Evolutionary conservation across 23 tunicate genomes (phyloP), one percentile per base, ranked within the genome.

Genomic region (Styela plicata): DNA sequence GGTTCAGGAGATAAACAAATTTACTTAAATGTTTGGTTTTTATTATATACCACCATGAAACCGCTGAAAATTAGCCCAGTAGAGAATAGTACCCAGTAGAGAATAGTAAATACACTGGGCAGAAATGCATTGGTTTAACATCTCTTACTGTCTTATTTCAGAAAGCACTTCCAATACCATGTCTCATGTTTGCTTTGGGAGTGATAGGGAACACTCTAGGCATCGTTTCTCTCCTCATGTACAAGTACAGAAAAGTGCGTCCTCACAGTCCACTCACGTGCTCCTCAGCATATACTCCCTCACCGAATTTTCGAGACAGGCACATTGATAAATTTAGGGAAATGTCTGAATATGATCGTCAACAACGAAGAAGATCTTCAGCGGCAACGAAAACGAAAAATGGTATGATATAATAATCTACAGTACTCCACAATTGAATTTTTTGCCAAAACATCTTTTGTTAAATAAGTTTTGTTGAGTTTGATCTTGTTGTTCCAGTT

Each of bases 201-300:
- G 80, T 88, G 2, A 1, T 79, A 21, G 74, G 92, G 80, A 88
- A 88, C 69, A 36, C 67, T 18, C 63, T 88, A 27, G 92, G 86
- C 3, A 88, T 88, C 71, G 74, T 34, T 32, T 30, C 78, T 29
- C 81, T 88, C 21, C 34, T 88, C 2, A 68, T 61, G 52, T 87
- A 80, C 70, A 74, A 70, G 33, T 73, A 36, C 30, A 63, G 85
- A 34, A 74, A 22, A 67, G 71, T 24, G 19, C 71, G 82, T 73
- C 44, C 53, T 25, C 52, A 73, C 78, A 33, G 78, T 35, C 53
- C 78, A 35, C 26, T 23, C 25, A 73, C 78, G 24, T 30, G 26
- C 25, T 73, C 53, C 26, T 30, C 78, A 25, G 30, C 34, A 23
- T 25, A 30, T 16, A 73, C 52, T 25, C 78, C 78, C 27, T 73